A percentile compares a stretch with the other conserved stretches of the same genome.
Evolutionary conservation across 1,140 invertebrate genomes (phyloP).

Genomic region (Paramacrobiotus metropolitanus): DNA sequence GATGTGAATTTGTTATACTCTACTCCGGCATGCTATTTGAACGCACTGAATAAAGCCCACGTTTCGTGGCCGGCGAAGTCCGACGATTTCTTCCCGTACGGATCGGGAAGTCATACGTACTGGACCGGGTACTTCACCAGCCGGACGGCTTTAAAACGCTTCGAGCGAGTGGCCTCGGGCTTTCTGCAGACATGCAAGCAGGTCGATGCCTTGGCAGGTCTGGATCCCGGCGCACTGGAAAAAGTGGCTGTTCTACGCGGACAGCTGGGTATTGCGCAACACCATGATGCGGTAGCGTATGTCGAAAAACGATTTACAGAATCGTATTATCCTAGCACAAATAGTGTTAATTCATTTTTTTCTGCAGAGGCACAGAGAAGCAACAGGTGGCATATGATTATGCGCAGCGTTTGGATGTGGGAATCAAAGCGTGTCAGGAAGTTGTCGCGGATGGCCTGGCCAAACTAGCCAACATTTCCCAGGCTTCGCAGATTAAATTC

Average conservation of each 20-base stretch:
- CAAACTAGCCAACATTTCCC: conserved; percentile 14
- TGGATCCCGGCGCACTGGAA: conserved; percentile 15
- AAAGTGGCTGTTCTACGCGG: conserved; percentile 5
- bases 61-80: conserved; percentile 37
- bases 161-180: conserved; percentile 39
- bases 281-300: conserved; percentile 48
- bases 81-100: conserved; percentile 80
- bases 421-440: conserved; percentile 19
- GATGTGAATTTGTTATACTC: conserved; percentile 65
- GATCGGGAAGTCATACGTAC: conserved; percentile 48
- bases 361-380: conserved; percentile 87
- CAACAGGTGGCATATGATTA: conserved; percentile 47
- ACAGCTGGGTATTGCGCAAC: conserved; percentile 55
- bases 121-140: conserved; percentile 94
- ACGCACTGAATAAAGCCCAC: conserved; percentile 45
- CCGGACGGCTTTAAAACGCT: conserved; percentile 27
- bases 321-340: too few species aligned
- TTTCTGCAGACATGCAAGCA: conserved; percentile 38
- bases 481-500: conserved; percentile 15
- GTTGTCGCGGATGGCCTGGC: conserved; percentile 20
- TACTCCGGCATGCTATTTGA: conserved; percentile 74
- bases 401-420: conserved; percentile 22
- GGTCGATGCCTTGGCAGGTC: conserved; percentile 21
- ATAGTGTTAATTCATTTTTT: too few species aligned
- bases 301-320: too few species aligned